Conservation (phyloP, 2,888 invertebrate genomes). For the Limnephilus marmoratus region DNA sequence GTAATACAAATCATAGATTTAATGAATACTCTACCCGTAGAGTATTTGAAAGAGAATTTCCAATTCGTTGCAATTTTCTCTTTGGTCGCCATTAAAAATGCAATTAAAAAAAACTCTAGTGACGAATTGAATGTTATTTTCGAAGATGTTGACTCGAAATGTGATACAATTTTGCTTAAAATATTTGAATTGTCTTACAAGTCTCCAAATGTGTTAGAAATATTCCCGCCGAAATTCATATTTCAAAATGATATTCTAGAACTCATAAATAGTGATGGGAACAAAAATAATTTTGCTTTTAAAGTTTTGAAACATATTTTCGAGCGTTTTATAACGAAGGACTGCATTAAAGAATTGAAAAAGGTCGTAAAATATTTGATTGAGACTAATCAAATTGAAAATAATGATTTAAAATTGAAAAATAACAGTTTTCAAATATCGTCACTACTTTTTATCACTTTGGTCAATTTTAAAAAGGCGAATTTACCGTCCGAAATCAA, state of each 20-base stretch:
- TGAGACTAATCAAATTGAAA: not conserved
- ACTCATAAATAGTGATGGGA: conserved; percentile 22
- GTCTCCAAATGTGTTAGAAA: conserved; percentile 73
- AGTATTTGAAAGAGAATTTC: conserved; percentile 73
- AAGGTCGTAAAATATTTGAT: conserved; percentile 49
- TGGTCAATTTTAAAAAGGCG: conserved; percentile 55
- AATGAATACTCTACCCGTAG: conserved; percentile 71
- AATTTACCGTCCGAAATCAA: conserved; percentile 57
- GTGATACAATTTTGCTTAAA: conserved; percentile 70
- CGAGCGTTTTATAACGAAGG: conserved; percentile 55
- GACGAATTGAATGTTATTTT: conserved; percentile 69
- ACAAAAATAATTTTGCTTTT: conserved; percentile 39
- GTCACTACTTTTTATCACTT: conserved; percentile 45
- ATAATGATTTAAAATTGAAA: conserved; percentile 36
- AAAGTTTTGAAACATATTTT: conserved; percentile 58
- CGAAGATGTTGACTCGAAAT: conserved; percentile 52
- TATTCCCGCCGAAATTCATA: conserved; percentile 72
- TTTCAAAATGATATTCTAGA: conserved; percentile 67
- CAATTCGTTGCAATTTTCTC: conserved; percentile 73
- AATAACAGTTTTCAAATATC: conserved; percentile 54
- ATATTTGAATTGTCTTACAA: conserved; percentile 73
- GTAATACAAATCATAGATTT: conserved; percentile 70
- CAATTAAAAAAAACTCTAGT: conserved; percentile 68
- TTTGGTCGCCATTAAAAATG: conserved; percentile 71
- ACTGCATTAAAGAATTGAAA: conserved; percentile 53